Evolutionary conservation across 2,113 vertebrate species (phyloP).

Genomic region (Climacteris rufus): DNA sequence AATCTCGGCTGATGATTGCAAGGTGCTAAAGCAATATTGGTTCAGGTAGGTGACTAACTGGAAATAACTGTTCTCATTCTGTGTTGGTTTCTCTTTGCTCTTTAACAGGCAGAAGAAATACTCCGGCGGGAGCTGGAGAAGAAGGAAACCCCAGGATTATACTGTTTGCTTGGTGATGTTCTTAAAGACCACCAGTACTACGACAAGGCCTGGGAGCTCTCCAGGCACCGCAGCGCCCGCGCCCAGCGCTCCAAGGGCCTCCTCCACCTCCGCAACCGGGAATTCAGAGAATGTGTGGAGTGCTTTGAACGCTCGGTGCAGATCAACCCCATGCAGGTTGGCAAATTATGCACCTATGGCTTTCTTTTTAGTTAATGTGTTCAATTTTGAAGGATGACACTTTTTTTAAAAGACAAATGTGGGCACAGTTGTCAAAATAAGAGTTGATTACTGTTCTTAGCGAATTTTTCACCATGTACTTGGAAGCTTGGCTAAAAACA

Average conservation of each 20-base stretch:
- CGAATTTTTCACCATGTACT: background rate
- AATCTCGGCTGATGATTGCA: background rate
- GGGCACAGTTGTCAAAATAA: background rate
- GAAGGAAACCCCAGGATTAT: constrained; percentile 85
- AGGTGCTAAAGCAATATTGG: background rate
- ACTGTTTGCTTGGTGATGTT: constrained; percentile 93
- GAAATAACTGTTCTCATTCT: background rate
- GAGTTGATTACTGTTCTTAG: background rate
- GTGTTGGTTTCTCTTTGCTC: background rate
- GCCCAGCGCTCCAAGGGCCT: constrained; percentile 94
- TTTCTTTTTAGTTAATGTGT: background rate
- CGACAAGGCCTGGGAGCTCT: constrained; percentile 92
- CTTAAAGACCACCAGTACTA: constrained; percentile 87
- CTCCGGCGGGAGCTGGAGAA: constrained; percentile 87
- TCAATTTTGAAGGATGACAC: background rate
- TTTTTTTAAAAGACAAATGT: background rate
- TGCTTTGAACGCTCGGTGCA: constrained; percentile 88
- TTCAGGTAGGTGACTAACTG: background rate
- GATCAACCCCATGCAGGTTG: constrained; percentile 92
- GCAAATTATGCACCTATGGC: background rate
- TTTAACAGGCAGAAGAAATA: constrained; percentile 88
- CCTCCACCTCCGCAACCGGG: constrained; percentile 83
- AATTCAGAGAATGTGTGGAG: constrained; percentile 83
- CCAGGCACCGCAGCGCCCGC: constrained; percentile 83
- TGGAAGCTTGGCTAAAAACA: background rate